Evolutionary conservation across 1,140 invertebrate species (phyloP), one percentile per base, ranked within the genome.

Genomic region (Monomorium pharaonis): DNA sequence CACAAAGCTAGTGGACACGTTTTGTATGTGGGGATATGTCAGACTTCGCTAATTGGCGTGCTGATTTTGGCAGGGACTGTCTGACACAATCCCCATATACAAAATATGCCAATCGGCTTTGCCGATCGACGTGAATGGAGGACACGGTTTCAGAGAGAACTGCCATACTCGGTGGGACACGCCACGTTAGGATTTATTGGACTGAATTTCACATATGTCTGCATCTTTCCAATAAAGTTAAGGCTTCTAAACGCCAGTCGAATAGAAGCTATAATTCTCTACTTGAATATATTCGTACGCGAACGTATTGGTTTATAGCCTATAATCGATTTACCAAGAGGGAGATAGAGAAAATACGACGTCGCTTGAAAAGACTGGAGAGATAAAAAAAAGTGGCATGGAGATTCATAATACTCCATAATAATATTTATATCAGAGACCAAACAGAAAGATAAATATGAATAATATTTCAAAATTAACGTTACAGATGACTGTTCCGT

Each of bases 11-110:
- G 70, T 24, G 51, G 30, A 37, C 51, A 42, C 18, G 70, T 18
- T 37, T 74, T 24, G 30, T 27, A 3, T 37, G 51, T 56, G 37
- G 49, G 42, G 14, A 24, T 37, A n/a, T 58, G 30, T 54, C 49
- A 42, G 14, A 42, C 51, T 56, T 74, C 14, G 33, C 70, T 74
- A 74, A 74, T 74, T 74, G 70, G 70, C 51, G 14, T 37, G 51
- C 70, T 74, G 70, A 74, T 74, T 58, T 74, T 33, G 49, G 51
- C 70, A 58, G 51, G 21, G 27, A 56, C n/a, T 37, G 51, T 56
- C 70, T 74, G 70, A 74, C 70, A 74, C 70, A 74, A 67, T 74
- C 70, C n/a, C 51, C 33, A 74, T 24, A 16, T 74, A 56, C 70
- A 56, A 56, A 56, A 74, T 30, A 56, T 58, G 70, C 51, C 70